phyloP scores from a whole-genome alignment of 2,888 invertebrate species.

The Nomada goodeniana region DNA sequence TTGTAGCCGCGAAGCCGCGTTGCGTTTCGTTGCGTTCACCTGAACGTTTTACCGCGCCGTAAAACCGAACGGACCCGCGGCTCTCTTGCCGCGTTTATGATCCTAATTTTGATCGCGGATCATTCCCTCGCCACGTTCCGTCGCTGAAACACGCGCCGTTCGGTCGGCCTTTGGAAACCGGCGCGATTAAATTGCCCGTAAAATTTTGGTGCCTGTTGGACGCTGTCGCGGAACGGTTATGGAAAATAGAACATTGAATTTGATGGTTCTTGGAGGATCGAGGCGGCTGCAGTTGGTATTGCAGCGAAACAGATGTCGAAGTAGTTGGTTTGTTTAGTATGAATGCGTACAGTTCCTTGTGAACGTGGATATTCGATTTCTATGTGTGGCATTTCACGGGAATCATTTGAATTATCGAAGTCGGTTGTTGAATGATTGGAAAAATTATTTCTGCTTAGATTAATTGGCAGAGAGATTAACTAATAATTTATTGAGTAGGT shows the following conservation, averaged over 20 bases:
- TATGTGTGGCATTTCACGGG: too few species aligned
- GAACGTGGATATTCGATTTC: too few species aligned
- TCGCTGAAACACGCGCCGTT: conserved; percentile 25
- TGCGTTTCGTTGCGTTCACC: conserved; percentile 45
- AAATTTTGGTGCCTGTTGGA: conserved; percentile 32
- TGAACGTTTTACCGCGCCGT: conserved; percentile 52
- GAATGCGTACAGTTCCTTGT: too few species aligned
- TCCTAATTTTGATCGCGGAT: conserved; percentile 55
- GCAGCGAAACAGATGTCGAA: too few species aligned
- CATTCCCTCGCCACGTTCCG: conserved; percentile 26
- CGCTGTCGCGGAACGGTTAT: background rate
- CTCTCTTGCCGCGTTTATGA: conserved; percentile 52
- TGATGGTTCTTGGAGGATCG: background rate
- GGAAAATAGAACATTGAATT: conserved; percentile 14
- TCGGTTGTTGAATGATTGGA: too few species aligned
- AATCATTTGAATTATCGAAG: too few species aligned
- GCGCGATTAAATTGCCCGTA: conserved; percentile 52
- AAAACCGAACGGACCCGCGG: conserved; percentile 51
- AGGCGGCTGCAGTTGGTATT: too few species aligned
- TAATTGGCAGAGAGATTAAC: too few species aligned
- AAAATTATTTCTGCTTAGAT: too few species aligned
- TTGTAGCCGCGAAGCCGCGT: background rate
- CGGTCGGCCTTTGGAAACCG: conserved; percentile 5
- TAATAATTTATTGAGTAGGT: too few species aligned
- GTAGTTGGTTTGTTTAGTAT: too few species aligned